Evolutionary conservation across 2,113 vertebrate genomes (phyloP).

Genomic region (Myxocyprinus asiaticus): DNA sequence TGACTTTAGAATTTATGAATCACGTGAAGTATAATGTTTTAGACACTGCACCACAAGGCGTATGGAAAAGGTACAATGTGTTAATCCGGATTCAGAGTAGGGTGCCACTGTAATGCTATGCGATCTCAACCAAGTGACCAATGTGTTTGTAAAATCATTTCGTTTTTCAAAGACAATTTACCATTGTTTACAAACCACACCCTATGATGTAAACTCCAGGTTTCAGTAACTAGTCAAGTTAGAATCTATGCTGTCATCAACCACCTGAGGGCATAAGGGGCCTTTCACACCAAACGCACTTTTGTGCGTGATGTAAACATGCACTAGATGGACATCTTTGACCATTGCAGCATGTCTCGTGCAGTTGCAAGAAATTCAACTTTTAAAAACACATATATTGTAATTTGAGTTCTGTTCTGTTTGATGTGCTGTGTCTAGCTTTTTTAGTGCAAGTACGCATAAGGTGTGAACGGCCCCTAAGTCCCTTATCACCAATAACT

Average conservation of each 20-base stretch:
- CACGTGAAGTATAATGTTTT: conserved; percentile 60
- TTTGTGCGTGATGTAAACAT: too few relatives aligned
- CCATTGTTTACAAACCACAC: not conserved
- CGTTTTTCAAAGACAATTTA: not conserved
- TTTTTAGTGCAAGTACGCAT: too few relatives aligned
- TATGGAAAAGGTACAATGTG: not conserved
- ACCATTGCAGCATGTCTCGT: too few relatives aligned
- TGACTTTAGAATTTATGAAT: conserved; percentile 55
- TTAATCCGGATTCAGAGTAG: not conserved
- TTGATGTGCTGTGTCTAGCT: too few relatives aligned
- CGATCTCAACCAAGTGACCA: conserved; percentile 12
- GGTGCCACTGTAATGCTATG: conserved; percentile 6
- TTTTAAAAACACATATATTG: too few relatives aligned
- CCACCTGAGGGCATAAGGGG: too few relatives aligned
- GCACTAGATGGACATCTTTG: too few relatives aligned
- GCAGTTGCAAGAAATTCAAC: too few relatives aligned
- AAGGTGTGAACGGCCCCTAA: too few relatives aligned
- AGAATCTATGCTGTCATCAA: too few relatives aligned
- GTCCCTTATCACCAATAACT: not conserved
- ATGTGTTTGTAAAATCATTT: conserved; percentile 3
- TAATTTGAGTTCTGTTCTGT: too few relatives aligned
- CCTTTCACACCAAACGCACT: too few relatives aligned
- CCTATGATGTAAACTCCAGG: not conserved
- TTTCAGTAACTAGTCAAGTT: not conserved
- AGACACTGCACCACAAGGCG: conserved; percentile 15